Conservation (phyloP, 2,888 invertebrate species). For the Acleris holmiana region DNA sequence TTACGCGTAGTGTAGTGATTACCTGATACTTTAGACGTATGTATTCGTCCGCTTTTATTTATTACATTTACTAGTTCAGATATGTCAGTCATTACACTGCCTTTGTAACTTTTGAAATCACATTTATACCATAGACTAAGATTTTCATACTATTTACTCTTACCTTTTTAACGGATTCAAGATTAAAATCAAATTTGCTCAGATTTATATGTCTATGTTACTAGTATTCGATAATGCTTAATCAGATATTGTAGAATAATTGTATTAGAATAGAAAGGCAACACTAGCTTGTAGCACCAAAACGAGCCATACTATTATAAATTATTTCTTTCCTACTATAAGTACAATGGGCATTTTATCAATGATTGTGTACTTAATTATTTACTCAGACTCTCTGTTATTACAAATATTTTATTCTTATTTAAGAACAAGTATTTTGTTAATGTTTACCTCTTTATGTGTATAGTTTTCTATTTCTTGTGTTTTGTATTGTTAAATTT, state of each 20-base stretch:
- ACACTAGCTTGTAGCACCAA: conserved; percentile 32
- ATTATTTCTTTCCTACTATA: conserved; percentile 23
- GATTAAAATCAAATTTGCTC: conserved; percentile 14
- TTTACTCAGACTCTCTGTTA: conserved; percentile 37
- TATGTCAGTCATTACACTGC: conserved; percentile 22
- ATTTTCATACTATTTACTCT: conserved; percentile 9
- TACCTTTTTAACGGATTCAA: conserved; percentile 18
- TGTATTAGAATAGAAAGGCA: conserved; percentile 14
- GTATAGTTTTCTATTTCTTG: conserved; percentile 70
- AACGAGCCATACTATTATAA: conserved; percentile 34
- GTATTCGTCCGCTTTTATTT: conserved; percentile 31
- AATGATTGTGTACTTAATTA: conserved; percentile 34
- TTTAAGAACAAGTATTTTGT: conserved; percentile 47
- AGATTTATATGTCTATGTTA: conserved; percentile 15
- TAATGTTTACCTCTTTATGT: conserved; percentile 63
- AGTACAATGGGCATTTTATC: conserved; percentile 26
- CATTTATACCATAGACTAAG: conserved; percentile 34
- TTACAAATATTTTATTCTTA: conserved; percentile 38
- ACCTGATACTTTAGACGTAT: conserved; percentile 27
- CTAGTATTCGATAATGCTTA: conserved; percentile 23
- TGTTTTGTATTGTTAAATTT: conserved; percentile 81
- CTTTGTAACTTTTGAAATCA: conserved; percentile 31
- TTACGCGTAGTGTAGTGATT: conserved; percentile 30
- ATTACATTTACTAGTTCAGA: conserved; percentile 21
- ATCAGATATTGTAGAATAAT: conserved; percentile 9